These are phyloP conservation scores for Phrynocephalus versicolor DNA, from an alignment of 2,113 vertebrate species.

Conservation along the genomic window DNA sequence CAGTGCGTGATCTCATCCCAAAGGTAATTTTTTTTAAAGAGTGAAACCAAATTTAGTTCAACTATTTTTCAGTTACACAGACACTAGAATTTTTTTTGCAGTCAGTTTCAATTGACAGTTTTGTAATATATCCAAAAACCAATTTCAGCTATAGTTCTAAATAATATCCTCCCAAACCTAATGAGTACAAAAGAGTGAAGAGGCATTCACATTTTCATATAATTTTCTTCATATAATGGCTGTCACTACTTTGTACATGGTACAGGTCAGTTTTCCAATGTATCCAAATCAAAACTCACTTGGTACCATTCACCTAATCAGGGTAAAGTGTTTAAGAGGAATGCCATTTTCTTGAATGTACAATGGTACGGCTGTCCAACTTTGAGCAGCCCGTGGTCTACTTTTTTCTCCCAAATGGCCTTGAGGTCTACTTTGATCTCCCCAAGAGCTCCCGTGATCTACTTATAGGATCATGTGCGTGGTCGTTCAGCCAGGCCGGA, in stretches of 20 bases:
- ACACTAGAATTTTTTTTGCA: conserved; percentile 3
- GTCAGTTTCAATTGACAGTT: background rate
- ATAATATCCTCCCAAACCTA: background rate
- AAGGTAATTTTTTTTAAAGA: background rate
- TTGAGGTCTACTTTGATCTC: no score
- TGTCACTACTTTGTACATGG: background rate
- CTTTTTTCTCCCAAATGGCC: no score
- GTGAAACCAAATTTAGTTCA: background rate
- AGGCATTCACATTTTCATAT: conserved; percentile 13
- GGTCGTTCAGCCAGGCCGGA: no score
- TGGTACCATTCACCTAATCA: background rate
- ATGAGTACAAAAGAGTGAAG: conserved; percentile 2
- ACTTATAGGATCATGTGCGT: no score
- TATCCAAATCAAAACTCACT: background rate
- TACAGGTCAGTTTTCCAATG: background rate
- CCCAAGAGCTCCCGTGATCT: no score
- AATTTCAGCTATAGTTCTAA: background rate
- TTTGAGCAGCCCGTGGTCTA: no score
- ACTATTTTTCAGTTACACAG: background rate
- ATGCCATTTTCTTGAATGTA: background rate
- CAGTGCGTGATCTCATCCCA: conserved; percentile 2
- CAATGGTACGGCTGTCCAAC: no score
- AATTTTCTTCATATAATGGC: conserved; percentile 7
- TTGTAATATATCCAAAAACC: background rate
- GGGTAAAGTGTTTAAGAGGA: background rate